Evolutionary conservation across 2,888 invertebrate species (phyloP).

Genomic region (Anthoptus insignis): DNA sequence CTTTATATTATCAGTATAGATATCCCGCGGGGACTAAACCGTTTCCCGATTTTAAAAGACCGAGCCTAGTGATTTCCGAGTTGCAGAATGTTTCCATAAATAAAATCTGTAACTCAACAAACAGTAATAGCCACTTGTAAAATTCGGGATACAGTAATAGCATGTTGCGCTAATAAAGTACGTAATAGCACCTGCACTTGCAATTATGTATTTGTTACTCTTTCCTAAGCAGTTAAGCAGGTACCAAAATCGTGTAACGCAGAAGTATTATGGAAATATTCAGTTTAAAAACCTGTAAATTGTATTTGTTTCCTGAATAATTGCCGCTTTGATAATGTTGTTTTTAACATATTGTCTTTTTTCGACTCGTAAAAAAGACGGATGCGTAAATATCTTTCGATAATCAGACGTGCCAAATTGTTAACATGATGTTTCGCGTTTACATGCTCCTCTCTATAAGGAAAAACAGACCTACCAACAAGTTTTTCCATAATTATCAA

Average conservation of each 20-base stretch:
- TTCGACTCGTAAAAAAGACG: slow-evolving; percentile 15
- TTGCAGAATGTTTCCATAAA: neutral
- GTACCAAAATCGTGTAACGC: no score
- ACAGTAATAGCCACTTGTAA: neutral
- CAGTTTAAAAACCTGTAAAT: neutral
- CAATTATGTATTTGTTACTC: no score
- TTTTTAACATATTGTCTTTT: slow-evolving; percentile 17
- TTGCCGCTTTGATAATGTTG: slow-evolving; percentile 21
- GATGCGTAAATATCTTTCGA: slow-evolving; percentile 2
- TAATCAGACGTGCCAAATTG: neutral
- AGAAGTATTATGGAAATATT: no score
- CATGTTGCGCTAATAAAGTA: no score
- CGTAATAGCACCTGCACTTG: no score
- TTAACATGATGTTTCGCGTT: slow-evolving; percentile 2
- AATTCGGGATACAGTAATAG: no score
- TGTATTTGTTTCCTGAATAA: slow-evolving; percentile 22
- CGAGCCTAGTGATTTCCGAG: no score
- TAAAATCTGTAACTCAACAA: neutral
- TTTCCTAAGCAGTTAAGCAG: no score
- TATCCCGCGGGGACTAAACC: no score
- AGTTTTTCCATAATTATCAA: slow-evolving; percentile 25
- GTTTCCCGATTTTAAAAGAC: no score
- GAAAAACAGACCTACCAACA: slow-evolving; percentile 13
- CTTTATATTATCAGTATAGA: no score
- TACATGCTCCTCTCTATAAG: slow-evolving; percentile 8